Evolutionary conservation across 2,888 invertebrate genomes (phyloP).

Genomic region (Sepioteuthis lessoniana): DNA sequence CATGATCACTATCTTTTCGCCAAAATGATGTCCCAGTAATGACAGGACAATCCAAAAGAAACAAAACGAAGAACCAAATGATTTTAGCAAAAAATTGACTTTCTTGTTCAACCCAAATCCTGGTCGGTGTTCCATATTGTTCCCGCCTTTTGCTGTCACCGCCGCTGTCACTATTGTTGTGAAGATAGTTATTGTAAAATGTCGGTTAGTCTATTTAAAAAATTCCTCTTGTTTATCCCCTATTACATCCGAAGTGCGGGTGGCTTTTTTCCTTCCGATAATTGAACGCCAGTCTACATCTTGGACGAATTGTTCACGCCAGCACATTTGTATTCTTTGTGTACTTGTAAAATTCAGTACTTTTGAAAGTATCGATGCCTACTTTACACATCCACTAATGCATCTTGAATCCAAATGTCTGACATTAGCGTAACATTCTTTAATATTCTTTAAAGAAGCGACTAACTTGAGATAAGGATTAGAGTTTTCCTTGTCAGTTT

Average conservation of each 20-base stretch:
- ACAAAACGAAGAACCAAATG: background rate
- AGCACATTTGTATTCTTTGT: background rate
- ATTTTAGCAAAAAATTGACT: background rate
- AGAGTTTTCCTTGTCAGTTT: background rate
- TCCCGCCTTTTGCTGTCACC: slow-evolving; percentile 2
- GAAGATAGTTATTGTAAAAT: background rate
- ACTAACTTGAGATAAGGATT: background rate
- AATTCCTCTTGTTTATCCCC: background rate
- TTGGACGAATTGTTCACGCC: slow-evolving; percentile 5
- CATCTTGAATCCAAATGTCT: background rate
- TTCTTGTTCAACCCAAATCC: slow-evolving; percentile 14
- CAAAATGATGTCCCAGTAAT: background rate
- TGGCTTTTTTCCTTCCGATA: background rate
- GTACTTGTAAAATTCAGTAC: slow-evolving; percentile 25
- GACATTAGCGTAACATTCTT: background rate
- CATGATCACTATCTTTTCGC: background rate
- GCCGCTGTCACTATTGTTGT: background rate
- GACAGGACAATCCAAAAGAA: background rate
- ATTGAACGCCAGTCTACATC: background rate
- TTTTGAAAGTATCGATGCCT: background rate
- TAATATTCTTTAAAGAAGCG: background rate
- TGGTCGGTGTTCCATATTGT: slow-evolving; percentile 33
- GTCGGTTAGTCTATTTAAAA: background rate
- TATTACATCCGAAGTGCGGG: background rate
- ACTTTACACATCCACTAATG: background rate